Evolutionary conservation across 2,797 vertebrate genomes (phyloP).

Genomic region (Chaetodon trifasciatus): DNA sequence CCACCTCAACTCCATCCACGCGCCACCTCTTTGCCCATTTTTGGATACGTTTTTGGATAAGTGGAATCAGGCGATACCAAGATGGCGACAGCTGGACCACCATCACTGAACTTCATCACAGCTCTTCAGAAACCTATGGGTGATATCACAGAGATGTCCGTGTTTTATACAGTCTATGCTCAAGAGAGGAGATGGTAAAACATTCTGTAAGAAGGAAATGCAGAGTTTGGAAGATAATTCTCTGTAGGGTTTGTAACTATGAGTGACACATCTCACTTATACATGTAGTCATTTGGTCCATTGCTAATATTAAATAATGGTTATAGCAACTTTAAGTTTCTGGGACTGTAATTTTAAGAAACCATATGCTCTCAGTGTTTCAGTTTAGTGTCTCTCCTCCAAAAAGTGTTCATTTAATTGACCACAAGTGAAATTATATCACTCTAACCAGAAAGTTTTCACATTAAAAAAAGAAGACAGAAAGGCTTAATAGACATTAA

Average conservation of each 20-base stretch:
- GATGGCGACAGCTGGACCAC: too few relatives aligned
- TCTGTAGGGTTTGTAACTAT: background rate
- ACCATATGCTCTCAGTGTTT: background rate
- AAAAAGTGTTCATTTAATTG: background rate
- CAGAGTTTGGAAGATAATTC: too few relatives aligned
- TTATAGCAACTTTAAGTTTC: background rate
- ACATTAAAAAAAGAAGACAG: background rate
- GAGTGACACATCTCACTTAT: background rate
- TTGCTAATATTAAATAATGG: background rate
- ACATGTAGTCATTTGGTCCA: background rate
- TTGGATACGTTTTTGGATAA: too few relatives aligned
- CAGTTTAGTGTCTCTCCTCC: background rate
- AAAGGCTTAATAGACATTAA: background rate
- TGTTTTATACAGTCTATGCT: too few relatives aligned
- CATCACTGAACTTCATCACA: too few relatives aligned
- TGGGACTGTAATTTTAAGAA: background rate
- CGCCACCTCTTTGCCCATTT: too few relatives aligned
- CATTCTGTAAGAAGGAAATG: too few relatives aligned
- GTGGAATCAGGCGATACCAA: too few relatives aligned
- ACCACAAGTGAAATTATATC: background rate
- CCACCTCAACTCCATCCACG: too few relatives aligned
- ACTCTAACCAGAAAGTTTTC: background rate
- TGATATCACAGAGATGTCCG: too few relatives aligned
- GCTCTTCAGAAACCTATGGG: too few relatives aligned
- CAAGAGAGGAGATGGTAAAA: background rate